Evolutionary conservation across 2,888 invertebrate genomes (phyloP).

Genomic region (Limnephilus marmoratus): DNA sequence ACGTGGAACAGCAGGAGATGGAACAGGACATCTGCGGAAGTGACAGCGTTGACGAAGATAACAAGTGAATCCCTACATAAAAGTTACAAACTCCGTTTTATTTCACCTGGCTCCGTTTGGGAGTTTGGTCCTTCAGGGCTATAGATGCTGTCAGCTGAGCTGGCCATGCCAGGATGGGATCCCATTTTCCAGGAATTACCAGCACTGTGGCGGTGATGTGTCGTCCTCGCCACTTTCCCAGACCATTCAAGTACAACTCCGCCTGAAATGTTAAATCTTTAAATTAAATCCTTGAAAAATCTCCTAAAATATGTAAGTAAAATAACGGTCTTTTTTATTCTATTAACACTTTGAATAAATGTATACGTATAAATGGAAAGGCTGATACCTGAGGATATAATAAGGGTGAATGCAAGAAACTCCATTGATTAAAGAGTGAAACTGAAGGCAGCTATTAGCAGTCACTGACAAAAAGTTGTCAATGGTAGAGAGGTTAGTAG

Average conservation of each 20-base stretch:
- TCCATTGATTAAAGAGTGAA: too few species aligned
- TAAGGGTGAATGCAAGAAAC: too few species aligned
- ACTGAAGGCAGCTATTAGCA: too few species aligned
- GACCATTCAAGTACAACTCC: slow-evolving; percentile 84
- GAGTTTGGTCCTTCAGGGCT: slow-evolving; percentile 81
- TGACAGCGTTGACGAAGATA: background rate
- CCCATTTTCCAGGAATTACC: slow-evolving; percentile 84
- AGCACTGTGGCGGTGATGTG: slow-evolving; percentile 84
- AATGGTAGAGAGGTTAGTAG: too few species aligned
- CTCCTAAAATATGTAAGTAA: background rate
- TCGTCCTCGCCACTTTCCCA: slow-evolving; percentile 86
- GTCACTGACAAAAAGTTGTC: too few species aligned
- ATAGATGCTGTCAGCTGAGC: slow-evolving; percentile 82
- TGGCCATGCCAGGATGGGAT: slow-evolving; percentile 85
- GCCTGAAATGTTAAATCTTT: slow-evolving; percentile 72
- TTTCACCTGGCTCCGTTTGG: slow-evolving; percentile 67
- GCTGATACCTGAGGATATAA: too few species aligned
- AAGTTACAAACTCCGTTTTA: background rate
- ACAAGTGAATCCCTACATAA: background rate
- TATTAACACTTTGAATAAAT: background rate
- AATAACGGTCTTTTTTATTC: background rate
- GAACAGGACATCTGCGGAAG: too few species aligned
- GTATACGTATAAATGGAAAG: too few species aligned
- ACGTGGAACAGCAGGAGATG: too few species aligned
- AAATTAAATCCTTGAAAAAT: background rate